Base-by-base conservation (phyloP, 2,888 invertebrate species). In the Melikaiella ostensackeni region DNA sequence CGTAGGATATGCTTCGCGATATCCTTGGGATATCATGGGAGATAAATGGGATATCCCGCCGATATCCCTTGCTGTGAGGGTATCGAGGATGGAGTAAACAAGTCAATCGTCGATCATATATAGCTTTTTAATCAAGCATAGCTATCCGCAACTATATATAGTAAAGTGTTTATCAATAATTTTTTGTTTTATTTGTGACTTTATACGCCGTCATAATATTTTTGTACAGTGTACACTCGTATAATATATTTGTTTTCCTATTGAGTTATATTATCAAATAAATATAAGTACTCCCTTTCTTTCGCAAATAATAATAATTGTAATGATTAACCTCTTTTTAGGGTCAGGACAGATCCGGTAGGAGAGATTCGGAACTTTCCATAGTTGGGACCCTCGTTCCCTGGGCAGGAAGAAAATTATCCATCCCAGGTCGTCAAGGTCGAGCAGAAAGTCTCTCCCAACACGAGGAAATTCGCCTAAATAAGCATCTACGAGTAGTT, bases 401-500 rank as follows among this genome's bases (percentile, higher is more conserved):
- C 0, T 93, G 92, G 92, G 84, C 86, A 85, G 87, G 88, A 33
- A 88, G 93, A 62, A 93, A 92, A 83, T 87, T 91, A 27, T 93
- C 93, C 19, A 89, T 91, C 78, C 75, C 78, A 16, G 87, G 86
- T n/a, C 87, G 90, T 63, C 89, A 88, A 74, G 88, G 89, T 38
- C 88, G 92, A n/a, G 89, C 91, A 61, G 91, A 92, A 77, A 92
- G 92, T 77, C 83, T 93, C 33, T 92, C 92, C 0, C 92, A 92
- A 24, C 92, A 92, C 84, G 93, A 93, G 85, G 93, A 93, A 84
- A 86, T 92, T 42, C 89, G 93, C 57, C 87, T 93, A 63, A 91
- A 92, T 83, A 93, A 93, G 81, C 93, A 94, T 86, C 89, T 93
- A 27, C 90, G 92, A 70, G 93, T 93, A 27, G 93, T 94, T 0